Evolutionary conservation across 2,888 invertebrate species (phyloP).

Genomic region (Ornithoptera alexandrae): DNA sequence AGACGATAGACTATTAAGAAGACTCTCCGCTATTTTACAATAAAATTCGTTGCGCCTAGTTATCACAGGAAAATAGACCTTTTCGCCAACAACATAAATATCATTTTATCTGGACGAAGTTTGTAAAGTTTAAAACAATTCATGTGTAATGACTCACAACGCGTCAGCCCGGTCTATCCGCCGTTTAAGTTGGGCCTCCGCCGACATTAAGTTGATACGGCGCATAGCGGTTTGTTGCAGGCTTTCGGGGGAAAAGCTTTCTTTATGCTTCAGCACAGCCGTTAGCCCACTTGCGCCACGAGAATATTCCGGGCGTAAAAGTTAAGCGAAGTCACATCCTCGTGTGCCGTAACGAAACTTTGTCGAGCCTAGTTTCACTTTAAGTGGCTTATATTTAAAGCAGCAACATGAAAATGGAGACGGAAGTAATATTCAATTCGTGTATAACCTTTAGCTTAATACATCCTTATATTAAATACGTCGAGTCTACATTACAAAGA

Average conservation of each 20-base stretch:
- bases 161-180: slow-evolving; percentile 48
- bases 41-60: too few relatives aligned
- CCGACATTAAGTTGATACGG: slow-evolving; percentile 39
- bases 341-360: slow-evolving; percentile 17
- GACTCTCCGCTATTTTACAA: too few relatives aligned
- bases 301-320: slow-evolving; percentile 20
- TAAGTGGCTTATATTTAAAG: slow-evolving; percentile 22
- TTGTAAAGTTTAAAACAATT: slow-evolving; percentile 22
- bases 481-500: too few relatives aligned
- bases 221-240: slow-evolving; percentile 35
- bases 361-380: slow-evolving; percentile 11
- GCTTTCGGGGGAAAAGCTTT: slow-evolving; percentile 16
- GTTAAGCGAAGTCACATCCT: slow-evolving; percentile 14
- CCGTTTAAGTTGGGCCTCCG: slow-evolving; percentile 40
- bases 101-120: neutral
- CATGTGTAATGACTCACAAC: slow-evolving; percentile 49
- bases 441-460: too few relatives aligned
- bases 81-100: too few relatives aligned
- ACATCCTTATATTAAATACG: too few relatives aligned
- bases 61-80: too few relatives aligned
- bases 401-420: too few relatives aligned
- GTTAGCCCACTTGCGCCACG: slow-evolving; percentile 23
- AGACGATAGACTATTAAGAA: too few relatives aligned
- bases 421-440: too few relatives aligned
- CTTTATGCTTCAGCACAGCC: slow-evolving; percentile 32